Conservation (phyloP, 2,888 invertebrate genomes). For the Conomelus anceps region DNA sequence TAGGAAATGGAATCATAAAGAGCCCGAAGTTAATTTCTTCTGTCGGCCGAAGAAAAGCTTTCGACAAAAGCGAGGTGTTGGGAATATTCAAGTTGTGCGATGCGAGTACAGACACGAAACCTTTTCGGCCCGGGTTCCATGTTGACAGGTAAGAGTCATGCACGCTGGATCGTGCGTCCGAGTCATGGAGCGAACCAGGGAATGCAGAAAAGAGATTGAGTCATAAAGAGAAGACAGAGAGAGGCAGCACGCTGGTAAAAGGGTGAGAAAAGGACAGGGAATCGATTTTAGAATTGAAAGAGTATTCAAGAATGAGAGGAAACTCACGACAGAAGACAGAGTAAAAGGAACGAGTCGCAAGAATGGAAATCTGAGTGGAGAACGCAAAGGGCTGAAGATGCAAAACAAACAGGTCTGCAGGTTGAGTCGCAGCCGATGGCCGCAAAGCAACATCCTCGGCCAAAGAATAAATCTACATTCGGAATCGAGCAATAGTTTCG, state of each 20-base stretch:
- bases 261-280: not conserved
- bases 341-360: not conserved
- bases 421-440: not conserved
- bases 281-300: not conserved
- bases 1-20: not conserved
- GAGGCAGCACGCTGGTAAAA: not conserved
- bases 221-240: not conserved
- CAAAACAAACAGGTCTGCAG: not conserved
- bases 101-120: not conserved
- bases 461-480: not conserved
- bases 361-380: not conserved
- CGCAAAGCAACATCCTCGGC: not conserved
- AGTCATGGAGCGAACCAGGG: not conserved
- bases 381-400: not conserved
- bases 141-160: not conserved
- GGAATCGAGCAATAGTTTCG: not conserved
- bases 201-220: not conserved
- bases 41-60: not conserved
- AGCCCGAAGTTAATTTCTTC: not conserved
- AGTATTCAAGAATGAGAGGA: not conserved
- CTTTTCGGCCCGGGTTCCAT: not conserved
- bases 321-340: not conserved
- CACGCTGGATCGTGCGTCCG: not conserved
- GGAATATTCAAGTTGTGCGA: not conserved
- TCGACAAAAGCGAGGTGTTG: not conserved